Percentiles rank a stretch among this genome's conserved stretches.
These are phyloP conservation scores for Ctena decussata DNA, from an alignment of 2,888 invertebrate species.

Conservation along the genomic window DNA sequence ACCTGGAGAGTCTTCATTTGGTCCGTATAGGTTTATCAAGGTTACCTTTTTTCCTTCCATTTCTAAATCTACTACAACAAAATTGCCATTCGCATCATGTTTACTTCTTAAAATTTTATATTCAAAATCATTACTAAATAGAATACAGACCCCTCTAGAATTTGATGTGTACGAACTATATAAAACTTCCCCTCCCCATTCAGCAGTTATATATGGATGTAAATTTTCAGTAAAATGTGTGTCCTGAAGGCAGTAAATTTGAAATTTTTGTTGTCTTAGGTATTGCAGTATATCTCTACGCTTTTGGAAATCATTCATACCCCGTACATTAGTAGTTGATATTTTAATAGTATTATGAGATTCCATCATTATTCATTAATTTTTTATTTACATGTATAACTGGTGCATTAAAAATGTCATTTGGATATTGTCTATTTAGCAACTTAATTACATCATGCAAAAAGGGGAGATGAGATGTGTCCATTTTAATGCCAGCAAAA, in stretches of 20 bases:
- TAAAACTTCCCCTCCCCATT: conserved; percentile 26
- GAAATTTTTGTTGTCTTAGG: neutral
- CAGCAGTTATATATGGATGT: conserved; percentile 9
- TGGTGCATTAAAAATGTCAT: too few species aligned
- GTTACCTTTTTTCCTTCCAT: neutral
- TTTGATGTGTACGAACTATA: conserved; percentile 30
- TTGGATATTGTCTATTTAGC: too few species aligned
- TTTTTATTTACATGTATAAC: too few species aligned
- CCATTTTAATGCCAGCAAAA: too few species aligned
- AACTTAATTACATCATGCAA: too few species aligned
- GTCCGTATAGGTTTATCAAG: conserved; percentile 8
- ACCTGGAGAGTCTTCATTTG: conserved; percentile 11
- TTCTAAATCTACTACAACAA: conserved; percentile 9
- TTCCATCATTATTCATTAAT: neutral
- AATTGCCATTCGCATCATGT: conserved; percentile 8
- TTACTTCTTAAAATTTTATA: conserved; percentile 3
- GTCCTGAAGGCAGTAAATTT: conserved; percentile 16
- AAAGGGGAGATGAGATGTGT: too few species aligned
- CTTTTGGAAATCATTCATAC: neutral
- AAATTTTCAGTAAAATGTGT: conserved; percentile 13
- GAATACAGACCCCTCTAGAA: conserved; percentile 20
- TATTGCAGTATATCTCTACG: conserved; percentile 14
- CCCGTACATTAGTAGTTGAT: neutral
- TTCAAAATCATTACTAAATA: conserved; percentile 25
- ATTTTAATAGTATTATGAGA: neutral